Percentiles rank a stretch among this genome's conserved stretches.
phyloP scores from a whole-genome alignment of 2,888 invertebrate species.

The Ochropleura plecta region DNA sequence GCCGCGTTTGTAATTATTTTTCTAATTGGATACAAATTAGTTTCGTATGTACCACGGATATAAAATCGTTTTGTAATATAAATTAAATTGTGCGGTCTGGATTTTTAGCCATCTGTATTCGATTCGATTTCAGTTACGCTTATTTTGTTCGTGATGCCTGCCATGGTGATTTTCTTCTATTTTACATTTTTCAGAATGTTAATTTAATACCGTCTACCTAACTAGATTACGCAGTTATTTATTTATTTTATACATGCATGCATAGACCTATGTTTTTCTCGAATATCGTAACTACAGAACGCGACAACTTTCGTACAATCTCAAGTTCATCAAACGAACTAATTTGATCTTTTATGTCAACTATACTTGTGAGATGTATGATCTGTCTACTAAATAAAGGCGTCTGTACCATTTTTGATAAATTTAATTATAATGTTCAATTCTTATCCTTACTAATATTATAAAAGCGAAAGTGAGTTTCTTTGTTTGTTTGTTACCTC shows the following conservation, averaged over 20 bases:
- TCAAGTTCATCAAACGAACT: background rate
- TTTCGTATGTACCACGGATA: constrained; percentile 34
- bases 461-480: too few species aligned
- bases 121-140: constrained; percentile 8
- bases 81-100: constrained; percentile 30
- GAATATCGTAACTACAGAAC: background rate
- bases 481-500: too few species aligned
- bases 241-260: background rate
- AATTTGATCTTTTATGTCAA: background rate
- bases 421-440: too few species aligned
- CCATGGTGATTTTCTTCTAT: background rate
- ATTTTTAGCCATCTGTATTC: constrained; percentile 7
- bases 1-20: constrained; percentile 59
- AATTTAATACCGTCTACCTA: background rate
- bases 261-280: background rate
- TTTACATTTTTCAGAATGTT: background rate
- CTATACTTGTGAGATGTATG: background rate
- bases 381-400: background rate
- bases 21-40: constrained; percentile 67
- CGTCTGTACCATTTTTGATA: background rate
- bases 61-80: constrained; percentile 31
- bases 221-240: background rate
- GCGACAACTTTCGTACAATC: background rate
- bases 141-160: constrained; percentile 2
- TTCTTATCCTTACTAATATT: too few species aligned